Evolutionary conservation across 1,140 invertebrate genomes (phyloP), one percentile per base, ranked within the genome.

Genomic region (Watersipora subatra): DNA sequence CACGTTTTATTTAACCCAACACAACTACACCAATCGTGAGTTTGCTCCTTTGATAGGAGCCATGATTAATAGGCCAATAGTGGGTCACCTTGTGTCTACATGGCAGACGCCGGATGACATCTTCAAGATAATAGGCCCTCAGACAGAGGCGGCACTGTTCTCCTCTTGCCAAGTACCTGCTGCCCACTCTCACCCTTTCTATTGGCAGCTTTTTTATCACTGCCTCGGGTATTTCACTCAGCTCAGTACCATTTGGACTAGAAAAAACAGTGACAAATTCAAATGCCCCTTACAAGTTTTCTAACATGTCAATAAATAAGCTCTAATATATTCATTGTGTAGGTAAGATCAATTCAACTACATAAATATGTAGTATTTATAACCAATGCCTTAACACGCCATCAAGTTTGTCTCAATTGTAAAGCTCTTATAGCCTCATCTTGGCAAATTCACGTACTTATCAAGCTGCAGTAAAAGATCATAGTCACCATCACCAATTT

Each of bases 71-170:
- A n/a, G n/a, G n/a, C n/a, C n/a, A n/a, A n/a, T 46, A 46, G 34
- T n/a, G 2, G 46, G n/a, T 61, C 69, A 77, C 76, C 74, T 75
- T 77, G 61, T 78, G 77, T 67, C 73, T 70, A 64, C 77, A 80
- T n/a, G 78, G 78, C 34, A 80, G 65, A 64, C 70, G 74, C 28
- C 76, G 66, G n/a, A 79, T 71, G 55, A 69, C 68, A 58, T 79
- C 74, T 19, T 73, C 75, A 22, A 70, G 30, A 30, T 72, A 65
- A 66, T 73, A 80, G 20, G 65, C 69, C 28, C 74, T 66, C 0
- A 78, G 70, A 71, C 78, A 80, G 7, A 80, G 69, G 22, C 76
- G 66, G 67, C 78, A 80, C 68, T 80, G 78, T 2, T 72, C 67
- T 0, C 78, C 78, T 7, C 74, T 73, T 0, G 75, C 71, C 15